Evolutionary conservation across 2,888 invertebrate genomes (phyloP).

Genomic region (Adelognathus sp.): DNA sequence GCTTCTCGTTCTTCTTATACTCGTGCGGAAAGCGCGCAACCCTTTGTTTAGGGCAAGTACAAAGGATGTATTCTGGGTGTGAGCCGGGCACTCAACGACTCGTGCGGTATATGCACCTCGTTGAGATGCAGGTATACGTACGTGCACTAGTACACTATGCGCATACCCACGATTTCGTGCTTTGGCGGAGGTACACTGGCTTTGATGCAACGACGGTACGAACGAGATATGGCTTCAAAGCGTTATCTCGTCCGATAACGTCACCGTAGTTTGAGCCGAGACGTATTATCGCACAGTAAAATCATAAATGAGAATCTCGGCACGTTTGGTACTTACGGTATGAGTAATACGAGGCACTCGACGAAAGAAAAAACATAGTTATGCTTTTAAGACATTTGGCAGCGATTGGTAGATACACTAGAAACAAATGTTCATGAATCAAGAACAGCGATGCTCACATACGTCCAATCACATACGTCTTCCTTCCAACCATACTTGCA

Average conservation of each 20-base stretch:
- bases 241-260: neutral
- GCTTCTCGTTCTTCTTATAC: constrained; percentile 41
- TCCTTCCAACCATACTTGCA: no score
- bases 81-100: constrained; percentile 36
- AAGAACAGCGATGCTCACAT: no score
- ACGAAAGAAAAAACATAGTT: neutral
- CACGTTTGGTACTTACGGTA: neutral
- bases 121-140: constrained; percentile 3
- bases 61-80: constrained; percentile 44
- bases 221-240: neutral
- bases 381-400: constrained; percentile 27
- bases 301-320: neutral
- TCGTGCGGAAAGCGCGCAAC: constrained; percentile 26
- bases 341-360: neutral
- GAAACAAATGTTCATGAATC: no score
- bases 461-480: no score
- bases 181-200: neutral
- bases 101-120: constrained; percentile 13
- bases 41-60: constrained; percentile 53
- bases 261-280: neutral
- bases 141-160: neutral
- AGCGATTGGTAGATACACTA: constrained; percentile 1
- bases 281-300: neutral
- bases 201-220: neutral
- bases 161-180: neutral